phyloP scores from a whole-genome alignment of 2,113 vertebrate species.

The Hemiscyllium ocellatum region DNA sequence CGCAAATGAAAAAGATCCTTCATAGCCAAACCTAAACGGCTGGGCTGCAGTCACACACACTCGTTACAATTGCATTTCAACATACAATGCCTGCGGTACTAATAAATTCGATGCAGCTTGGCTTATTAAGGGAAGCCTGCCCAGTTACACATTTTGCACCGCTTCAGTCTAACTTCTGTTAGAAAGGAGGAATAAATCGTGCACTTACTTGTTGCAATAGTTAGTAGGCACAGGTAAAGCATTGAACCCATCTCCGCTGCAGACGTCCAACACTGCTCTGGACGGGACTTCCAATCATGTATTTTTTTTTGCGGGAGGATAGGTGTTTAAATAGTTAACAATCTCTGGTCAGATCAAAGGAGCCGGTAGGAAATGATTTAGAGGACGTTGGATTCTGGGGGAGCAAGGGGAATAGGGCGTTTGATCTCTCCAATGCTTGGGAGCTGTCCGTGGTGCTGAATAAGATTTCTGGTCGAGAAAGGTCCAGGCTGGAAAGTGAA shows the following conservation, averaged over 20 bases:
- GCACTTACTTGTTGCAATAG: conserved; percentile 12
- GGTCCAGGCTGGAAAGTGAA: background rate
- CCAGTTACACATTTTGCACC: background rate
- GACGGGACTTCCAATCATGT: background rate
- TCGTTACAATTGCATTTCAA: background rate
- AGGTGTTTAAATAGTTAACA: background rate
- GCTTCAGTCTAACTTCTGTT: background rate
- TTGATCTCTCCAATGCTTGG: background rate
- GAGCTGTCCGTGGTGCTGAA: conserved; percentile 10
- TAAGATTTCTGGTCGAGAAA: background rate
- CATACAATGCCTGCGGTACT: background rate
- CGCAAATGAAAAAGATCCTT: background rate
- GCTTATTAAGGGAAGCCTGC: background rate
- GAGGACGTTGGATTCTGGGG: background rate
- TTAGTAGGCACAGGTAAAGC: background rate
- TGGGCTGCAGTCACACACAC: background rate
- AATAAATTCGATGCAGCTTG: background rate
- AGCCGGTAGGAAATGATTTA: background rate
- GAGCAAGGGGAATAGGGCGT: background rate
- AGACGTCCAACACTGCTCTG: background rate
- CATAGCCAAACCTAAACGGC: background rate
- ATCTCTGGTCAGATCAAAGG: background rate
- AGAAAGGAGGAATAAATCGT: background rate
- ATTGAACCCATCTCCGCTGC: background rate
- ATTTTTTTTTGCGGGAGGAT: background rate